Evolutionary conservation across 2,113 vertebrate species (phyloP).

Genomic region (Heloderma charlesbogerti): DNA sequence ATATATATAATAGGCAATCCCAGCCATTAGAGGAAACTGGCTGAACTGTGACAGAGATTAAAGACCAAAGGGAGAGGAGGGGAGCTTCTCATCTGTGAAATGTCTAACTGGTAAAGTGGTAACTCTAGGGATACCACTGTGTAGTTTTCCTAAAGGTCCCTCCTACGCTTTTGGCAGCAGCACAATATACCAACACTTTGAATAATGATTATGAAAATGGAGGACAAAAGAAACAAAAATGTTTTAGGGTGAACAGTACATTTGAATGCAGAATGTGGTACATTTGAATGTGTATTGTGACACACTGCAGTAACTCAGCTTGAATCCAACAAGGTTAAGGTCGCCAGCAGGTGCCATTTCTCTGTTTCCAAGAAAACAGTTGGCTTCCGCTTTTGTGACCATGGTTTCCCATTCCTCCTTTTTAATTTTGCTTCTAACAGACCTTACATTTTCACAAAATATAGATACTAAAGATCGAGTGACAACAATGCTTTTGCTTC

Average conservation of each 20-base stretch:
- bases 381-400: slow-evolving; percentile 10
- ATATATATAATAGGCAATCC: neutral
- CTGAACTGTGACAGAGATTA: neutral
- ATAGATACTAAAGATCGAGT: slow-evolving; percentile 33
- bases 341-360: slow-evolving; percentile 5
- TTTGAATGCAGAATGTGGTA: neutral
- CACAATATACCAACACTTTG: neutral
- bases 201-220: neutral
- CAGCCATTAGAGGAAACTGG: neutral
- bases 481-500: neutral
- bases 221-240: neutral
- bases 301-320: neutral
- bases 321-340: slow-evolving; percentile 1
- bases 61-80: neutral
- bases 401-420: neutral
- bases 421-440: slow-evolving; percentile 14
- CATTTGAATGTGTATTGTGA: neutral
- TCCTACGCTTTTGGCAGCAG: neutral
- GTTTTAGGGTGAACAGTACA: neutral
- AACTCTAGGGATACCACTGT: neutral
- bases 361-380: slow-evolving; percentile 5
- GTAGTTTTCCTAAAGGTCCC: neutral
- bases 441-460: slow-evolving; percentile 25
- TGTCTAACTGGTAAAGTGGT: neutral
- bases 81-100: neutral